Percentiles rank a stretch among this genome's conserved stretches.
phyloP scores from a whole-genome alignment of 1,140 invertebrate species.

The Muscidifurax raptorellus region DNA sequence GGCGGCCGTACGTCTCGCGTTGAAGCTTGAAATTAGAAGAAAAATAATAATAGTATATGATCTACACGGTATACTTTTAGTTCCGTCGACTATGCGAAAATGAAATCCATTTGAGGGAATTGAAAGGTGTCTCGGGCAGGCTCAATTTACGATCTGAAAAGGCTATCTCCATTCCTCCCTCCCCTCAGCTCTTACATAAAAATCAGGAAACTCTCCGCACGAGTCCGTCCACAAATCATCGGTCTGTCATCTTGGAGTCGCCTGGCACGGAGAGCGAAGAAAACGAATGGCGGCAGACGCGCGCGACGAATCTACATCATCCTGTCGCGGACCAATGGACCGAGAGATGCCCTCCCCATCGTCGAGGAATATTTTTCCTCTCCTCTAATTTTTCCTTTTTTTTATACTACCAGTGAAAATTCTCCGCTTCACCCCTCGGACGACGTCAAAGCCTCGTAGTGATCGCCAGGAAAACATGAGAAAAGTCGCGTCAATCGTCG shows the following conservation, averaged over 20 bases:
- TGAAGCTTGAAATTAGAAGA: too few relatives aligned
- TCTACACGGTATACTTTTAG: too few relatives aligned
- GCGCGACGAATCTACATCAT: conserved; percentile 71
- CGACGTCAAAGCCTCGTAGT: conserved; percentile 25
- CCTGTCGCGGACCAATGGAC: conserved; percentile 71
- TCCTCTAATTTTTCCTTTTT: conserved; percentile 36
- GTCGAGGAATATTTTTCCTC: conserved; percentile 56
- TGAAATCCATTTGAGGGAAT: conserved; percentile 40
- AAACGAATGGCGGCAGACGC: conserved; percentile 57
- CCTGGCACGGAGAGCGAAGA: conserved; percentile 54
- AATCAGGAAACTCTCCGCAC: conserved; percentile 67
- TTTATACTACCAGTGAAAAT: neutral
- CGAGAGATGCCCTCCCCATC: conserved; percentile 64
- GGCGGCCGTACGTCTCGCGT: too few relatives aligned
- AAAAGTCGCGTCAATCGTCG: conserved; percentile 58
- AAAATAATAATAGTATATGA: too few relatives aligned
- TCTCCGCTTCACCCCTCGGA: neutral
- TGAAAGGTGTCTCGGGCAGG: conserved; percentile 39
- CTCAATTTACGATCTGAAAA: conserved; percentile 71
- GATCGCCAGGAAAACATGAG: conserved; percentile 59
- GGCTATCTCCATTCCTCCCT: conserved; percentile 33
- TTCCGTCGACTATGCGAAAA: conserved; percentile 3
- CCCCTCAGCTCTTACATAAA: conserved; percentile 70
- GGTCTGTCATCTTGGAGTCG: conserved; percentile 63
- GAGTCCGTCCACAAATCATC: conserved; percentile 71